Evolutionary conservation across 2,797 vertebrate genomes (phyloP).

Genomic region (Mus spretus): DNA sequence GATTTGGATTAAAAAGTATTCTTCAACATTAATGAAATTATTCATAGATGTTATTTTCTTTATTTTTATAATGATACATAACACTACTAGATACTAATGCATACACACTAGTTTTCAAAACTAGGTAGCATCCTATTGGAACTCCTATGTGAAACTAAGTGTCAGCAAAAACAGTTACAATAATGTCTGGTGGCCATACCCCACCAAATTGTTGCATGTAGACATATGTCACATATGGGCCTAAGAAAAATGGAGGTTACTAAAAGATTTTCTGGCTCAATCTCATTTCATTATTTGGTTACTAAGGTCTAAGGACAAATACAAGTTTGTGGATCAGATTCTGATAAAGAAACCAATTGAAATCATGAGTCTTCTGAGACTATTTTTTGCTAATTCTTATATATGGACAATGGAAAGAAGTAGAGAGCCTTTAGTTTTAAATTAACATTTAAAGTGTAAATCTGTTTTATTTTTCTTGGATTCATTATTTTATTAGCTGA

Average conservation of each 20-base stretch:
- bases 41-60: background rate
- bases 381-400: background rate
- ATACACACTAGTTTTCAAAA: constrained; percentile 29
- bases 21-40: constrained; percentile 11
- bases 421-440: background rate
- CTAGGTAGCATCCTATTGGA: background rate
- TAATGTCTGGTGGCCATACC: background rate
- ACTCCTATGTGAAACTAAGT: background rate
- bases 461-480: background rate
- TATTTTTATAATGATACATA: background rate
- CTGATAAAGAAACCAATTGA: background rate
- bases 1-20: background rate
- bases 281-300: background rate
- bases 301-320: background rate
- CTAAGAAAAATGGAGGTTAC: background rate
- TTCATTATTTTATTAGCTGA: background rate
- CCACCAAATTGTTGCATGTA: background rate
- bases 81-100: background rate
- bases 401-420: background rate
- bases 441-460: background rate
- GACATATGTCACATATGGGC: background rate
- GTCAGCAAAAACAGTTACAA: background rate
- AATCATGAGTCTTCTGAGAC: background rate
- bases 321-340: background rate
- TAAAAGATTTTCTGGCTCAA: background rate